Percentiles rank a stretch among this genome's conserved stretches.
Evolutionary conservation across 2,888 invertebrate genomes (phyloP).

Genomic region (Pinctada fucata): DNA sequence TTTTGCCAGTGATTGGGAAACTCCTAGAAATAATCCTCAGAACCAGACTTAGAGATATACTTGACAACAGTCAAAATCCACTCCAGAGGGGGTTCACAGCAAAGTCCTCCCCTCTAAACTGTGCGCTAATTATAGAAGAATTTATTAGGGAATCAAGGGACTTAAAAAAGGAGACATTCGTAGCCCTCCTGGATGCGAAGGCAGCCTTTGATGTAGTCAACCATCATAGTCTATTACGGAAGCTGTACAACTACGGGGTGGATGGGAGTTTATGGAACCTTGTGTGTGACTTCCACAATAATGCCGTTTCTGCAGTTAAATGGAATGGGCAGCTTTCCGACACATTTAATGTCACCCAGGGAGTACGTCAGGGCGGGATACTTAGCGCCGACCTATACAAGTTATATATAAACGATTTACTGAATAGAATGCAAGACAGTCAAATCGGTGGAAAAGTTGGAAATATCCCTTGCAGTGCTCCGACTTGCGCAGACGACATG

Average conservation of each 20-base stretch:
- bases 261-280: conserved; percentile 9
- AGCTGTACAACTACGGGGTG: conserved; percentile 14
- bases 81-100: conserved; percentile 28
- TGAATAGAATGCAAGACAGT: not conserved
- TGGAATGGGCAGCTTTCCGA: conserved; percentile 11
- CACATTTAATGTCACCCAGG: conserved; percentile 1
- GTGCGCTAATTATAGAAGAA: conserved; percentile 27
- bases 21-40: not conserved
- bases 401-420: conserved; percentile 17
- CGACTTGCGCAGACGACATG: conserved; percentile 14
- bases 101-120: conserved; percentile 14
- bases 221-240: conserved; percentile 25
- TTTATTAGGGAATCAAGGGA: conserved; percentile 12
- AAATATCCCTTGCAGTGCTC: not conserved
- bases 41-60: not conserved
- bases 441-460: not conserved
- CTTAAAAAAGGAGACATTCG: not conserved
- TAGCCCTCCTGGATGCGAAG: conserved; percentile 28
- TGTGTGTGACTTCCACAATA: conserved; percentile 14
- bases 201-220: conserved; percentile 32
- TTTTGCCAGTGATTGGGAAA: conserved; percentile 4
- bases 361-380: conserved; percentile 15
- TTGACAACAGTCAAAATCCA: conserved; percentile 14
- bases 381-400: conserved; percentile 8
- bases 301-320: conserved; percentile 8